Evolutionary conservation across 2,888 invertebrate species (phyloP).

Genomic region (Stenodera caucasica): DNA sequence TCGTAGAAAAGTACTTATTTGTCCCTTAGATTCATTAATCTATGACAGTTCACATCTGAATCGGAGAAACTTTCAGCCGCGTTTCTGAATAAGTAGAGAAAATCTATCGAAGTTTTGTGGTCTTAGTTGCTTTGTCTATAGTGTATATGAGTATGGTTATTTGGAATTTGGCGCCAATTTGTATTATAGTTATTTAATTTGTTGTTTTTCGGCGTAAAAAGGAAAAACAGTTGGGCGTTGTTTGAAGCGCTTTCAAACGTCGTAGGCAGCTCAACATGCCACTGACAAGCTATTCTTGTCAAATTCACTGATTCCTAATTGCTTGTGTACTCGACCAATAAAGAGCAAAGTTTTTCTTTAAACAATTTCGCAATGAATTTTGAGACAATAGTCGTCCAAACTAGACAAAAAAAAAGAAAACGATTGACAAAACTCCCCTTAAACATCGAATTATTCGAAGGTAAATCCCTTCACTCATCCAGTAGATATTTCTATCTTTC

Average conservation of each 20-base stretch:
- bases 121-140: no score
- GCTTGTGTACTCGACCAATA: conserved; percentile 47
- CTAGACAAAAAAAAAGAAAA: conserved; percentile 4
- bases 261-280: conserved; percentile 45
- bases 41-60: no score
- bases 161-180: conserved; percentile 46
- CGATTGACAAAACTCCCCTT: background rate
- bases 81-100: no score
- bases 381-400: conserved; percentile 14
- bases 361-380: conserved; percentile 37
- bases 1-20: no score
- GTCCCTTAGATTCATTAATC: no score
- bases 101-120: no score
- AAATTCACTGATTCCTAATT: conserved; percentile 49
- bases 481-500: background rate
- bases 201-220: conserved; percentile 10
- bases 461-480: background rate
- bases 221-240: conserved; percentile 30
- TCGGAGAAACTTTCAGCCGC: no score
- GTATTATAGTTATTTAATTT: conserved; percentile 23
- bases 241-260: conserved; percentile 44
- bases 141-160: no score
- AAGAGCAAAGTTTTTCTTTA: conserved; percentile 38
- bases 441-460: background rate
- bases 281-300: conserved; percentile 48